A percentile compares a stretch with the other conserved stretches of the same genome.
phyloP scores from a whole-genome alignment of 2,888 invertebrate genomes.

The Sceliomorpha sp. region DNA sequence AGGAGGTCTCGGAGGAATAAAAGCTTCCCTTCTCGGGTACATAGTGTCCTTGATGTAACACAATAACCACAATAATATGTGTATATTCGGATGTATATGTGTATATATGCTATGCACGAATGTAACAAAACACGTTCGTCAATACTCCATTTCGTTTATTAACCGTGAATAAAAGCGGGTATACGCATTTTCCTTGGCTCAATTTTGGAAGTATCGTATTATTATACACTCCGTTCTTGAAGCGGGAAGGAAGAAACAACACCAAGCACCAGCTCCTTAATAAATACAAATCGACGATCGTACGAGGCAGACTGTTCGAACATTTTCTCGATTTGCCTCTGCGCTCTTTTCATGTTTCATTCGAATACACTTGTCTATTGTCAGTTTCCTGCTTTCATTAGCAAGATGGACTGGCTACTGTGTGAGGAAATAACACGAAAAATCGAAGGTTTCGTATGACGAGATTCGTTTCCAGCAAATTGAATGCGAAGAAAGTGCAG shows the following conservation, averaged over 20 bases:
- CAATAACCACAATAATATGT: too few relatives aligned
- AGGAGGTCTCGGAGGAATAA: not conserved
- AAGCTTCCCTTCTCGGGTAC: not conserved
- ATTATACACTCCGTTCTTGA: not conserved
- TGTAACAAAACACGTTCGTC: not conserved
- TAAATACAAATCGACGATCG: slow-evolving; percentile 56
- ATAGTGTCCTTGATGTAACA: too few relatives aligned
- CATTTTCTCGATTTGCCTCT: not conserved
- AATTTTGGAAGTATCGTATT: not conserved
- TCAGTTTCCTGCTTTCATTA: slow-evolving; percentile 30
- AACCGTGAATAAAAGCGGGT: slow-evolving; percentile 9
- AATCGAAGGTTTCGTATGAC: not conserved
- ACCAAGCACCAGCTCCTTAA: slow-evolving; percentile 23
- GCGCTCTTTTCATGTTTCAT: not conserved
- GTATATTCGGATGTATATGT: too few relatives aligned
- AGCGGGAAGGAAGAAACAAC: not conserved
- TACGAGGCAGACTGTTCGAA: not conserved
- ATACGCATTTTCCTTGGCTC: not conserved
- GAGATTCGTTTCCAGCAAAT: not conserved
- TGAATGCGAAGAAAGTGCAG: slow-evolving; percentile 1
- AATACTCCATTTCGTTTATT: not conserved
- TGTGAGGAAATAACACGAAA: slow-evolving; percentile 32
- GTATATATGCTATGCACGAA: too few relatives aligned
- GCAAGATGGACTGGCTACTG: slow-evolving; percentile 48
- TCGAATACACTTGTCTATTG: not conserved